phyloP scores from a whole-genome alignment of 2,888 invertebrate genomes.

The Calameuta pallipes region DNA sequence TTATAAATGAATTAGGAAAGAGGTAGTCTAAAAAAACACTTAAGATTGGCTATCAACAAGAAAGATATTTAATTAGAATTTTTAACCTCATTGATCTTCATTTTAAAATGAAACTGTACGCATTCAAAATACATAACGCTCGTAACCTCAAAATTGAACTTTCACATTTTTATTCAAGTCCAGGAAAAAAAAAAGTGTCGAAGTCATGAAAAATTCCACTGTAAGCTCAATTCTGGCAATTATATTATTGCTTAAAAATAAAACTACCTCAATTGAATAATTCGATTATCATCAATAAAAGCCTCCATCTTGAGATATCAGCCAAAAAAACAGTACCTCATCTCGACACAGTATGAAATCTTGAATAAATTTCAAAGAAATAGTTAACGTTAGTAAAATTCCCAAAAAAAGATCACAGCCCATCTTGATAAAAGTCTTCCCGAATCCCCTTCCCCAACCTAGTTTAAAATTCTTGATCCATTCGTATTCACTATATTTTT shows the following conservation, averaged over 20 bases:
- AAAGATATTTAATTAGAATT: not conserved
- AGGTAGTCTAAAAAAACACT: not conserved
- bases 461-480: not conserved
- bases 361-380: not conserved
- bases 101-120: not conserved
- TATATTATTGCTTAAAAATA: not conserved
- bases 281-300: not conserved
- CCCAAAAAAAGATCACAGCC: not conserved
- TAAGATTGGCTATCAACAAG: not conserved
- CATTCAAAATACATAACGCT: not conserved
- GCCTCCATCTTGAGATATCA: not conserved
- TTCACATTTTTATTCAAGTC: not conserved
- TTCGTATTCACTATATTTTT: not conserved
- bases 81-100: not conserved
- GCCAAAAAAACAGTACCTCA: not conserved
- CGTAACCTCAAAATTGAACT: not conserved
- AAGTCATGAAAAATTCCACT: not conserved
- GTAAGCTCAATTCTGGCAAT: not conserved
- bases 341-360: not conserved
- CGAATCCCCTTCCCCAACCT: not conserved
- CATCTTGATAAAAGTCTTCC: not conserved
- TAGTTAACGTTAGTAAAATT: not conserved
- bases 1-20: not conserved
- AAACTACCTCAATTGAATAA: not conserved
- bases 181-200: not conserved